Evolutionary conservation across 2,797 vertebrate species (phyloP), one percentile per base, ranked within the genome.

Genomic region (Selene dorsalis): DNA sequence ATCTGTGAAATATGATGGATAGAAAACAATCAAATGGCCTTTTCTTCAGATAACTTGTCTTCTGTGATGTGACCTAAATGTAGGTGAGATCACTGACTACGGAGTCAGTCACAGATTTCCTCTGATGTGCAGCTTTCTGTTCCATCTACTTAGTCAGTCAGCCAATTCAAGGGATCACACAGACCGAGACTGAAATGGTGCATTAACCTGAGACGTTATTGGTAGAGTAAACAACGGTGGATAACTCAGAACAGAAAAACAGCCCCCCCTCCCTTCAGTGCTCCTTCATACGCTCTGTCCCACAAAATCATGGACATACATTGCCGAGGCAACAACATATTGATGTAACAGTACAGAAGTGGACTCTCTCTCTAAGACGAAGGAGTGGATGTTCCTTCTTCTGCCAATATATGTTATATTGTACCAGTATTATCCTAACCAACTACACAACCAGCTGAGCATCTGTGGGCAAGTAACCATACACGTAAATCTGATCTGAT

Each of bases 1-100:
- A 91, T 87, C 64, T 61, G 12, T 0, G 3, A 68, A 84, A 85
- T 81, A 73, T 38, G 70, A 76, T 78, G 47, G 32, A 61, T 39
- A 30, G 26, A 70, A 86, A 86, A 69, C 7, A 82, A 75, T 4
- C 69, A 74, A 56, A 52, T 53, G 57, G 50, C 57, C 57, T 82
- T 72, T 75, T 73, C 59, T 72, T 83, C 28, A 73, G 77, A 79
- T 79, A 77, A 72, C 61, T 57, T 32, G 62, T 73, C 41, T 79
- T 47, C 62, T 64, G 55, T 28, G 72, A 62, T 9, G 2, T 57
- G 13, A 65, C 72, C 69, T 76, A 81, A 71, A 79, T 0, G 11
- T 52, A 62, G 35, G 58, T 75, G 68, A 84, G 73, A 64, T 73
- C 39, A 65, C 6, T 62, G 61, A 75, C 20, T 73, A 1, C n/a